These are phyloP conservation scores for Dermatemys mawii DNA, from an alignment of 2,113 vertebrate genomes.

Conservation along the genomic window DNA sequence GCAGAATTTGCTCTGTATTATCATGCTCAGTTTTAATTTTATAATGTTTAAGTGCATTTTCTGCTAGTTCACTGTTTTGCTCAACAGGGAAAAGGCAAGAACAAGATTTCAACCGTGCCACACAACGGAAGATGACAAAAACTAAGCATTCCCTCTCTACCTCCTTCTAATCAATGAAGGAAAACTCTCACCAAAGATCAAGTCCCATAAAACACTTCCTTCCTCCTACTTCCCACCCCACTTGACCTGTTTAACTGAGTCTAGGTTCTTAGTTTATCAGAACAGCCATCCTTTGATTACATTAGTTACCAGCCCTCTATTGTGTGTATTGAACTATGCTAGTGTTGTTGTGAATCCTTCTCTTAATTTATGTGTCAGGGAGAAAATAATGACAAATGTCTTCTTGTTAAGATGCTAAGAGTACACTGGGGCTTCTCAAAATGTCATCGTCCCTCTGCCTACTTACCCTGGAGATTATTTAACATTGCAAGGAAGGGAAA, in stretches of 20 bases:
- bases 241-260: background rate
- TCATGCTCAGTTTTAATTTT: background rate
- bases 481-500: conserved; percentile 26
- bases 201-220: background rate
- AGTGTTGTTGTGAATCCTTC: background rate
- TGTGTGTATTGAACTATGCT: background rate
- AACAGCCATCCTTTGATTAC: background rate
- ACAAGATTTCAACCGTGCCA: background rate
- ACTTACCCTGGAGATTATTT: conserved; percentile 49
- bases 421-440: conserved; percentile 48
- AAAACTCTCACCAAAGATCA: background rate
- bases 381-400: conserved; percentile 37
- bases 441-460: conserved; percentile 52
- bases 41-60: background rate
- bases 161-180: background rate
- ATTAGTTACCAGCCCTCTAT: background rate
- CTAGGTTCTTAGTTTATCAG: background rate
- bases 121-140: background rate
- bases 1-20: background rate
- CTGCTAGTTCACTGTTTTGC: background rate
- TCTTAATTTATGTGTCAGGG: conserved; percentile 30
- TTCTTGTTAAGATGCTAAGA: conserved; percentile 56
- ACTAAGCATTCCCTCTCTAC: background rate
- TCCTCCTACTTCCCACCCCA: background rate
- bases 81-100: background rate